Evolutionary conservation across 2,888 invertebrate species (phyloP).

Genomic region (Clostera curtula): DNA sequence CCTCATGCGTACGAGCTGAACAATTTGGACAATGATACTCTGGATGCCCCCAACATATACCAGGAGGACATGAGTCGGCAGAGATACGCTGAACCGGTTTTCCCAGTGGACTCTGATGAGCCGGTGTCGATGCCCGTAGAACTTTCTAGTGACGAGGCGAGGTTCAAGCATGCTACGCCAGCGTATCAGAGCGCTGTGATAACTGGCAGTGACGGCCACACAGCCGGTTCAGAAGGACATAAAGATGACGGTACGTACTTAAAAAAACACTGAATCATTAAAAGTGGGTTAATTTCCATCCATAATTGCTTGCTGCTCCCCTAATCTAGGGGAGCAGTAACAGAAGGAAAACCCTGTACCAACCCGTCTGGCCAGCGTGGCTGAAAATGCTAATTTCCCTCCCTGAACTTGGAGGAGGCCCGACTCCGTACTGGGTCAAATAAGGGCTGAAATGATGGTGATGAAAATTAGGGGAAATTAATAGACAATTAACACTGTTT

Average conservation of each 20-base stretch:
- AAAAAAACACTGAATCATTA: no score
- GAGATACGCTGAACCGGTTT: slow-evolving; percentile 48
- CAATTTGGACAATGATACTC: slow-evolving; percentile 78
- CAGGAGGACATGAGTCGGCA: slow-evolving; percentile 60
- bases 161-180: slow-evolving; percentile 83
- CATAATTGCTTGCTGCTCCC: no score
- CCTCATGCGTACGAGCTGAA: slow-evolving; percentile 80
- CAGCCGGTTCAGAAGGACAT: slow-evolving; percentile 39
- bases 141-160: slow-evolving; percentile 55
- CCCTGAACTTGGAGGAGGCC: no score
- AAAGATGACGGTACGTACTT: slow-evolving; percentile 65
- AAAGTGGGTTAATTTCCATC: no score
- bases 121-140: slow-evolving; percentile 64
- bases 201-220: slow-evolving; percentile 46
- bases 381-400: no score
- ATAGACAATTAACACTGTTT: no score
- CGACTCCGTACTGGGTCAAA: no score
- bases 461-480: no score
- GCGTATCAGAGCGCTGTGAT: slow-evolving; percentile 84
- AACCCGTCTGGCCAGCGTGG: no score
- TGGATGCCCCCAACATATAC: slow-evolving; percentile 76
- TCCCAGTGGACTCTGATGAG: slow-evolving; percentile 58
- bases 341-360: no score
- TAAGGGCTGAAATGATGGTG: no score
- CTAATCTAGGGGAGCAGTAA: no score